A percentile compares a stretch with the other conserved stretches of the same genome.
phyloP scores from a whole-genome alignment of 2,113 vertebrate species.

The Ailurus styani region DNA sequence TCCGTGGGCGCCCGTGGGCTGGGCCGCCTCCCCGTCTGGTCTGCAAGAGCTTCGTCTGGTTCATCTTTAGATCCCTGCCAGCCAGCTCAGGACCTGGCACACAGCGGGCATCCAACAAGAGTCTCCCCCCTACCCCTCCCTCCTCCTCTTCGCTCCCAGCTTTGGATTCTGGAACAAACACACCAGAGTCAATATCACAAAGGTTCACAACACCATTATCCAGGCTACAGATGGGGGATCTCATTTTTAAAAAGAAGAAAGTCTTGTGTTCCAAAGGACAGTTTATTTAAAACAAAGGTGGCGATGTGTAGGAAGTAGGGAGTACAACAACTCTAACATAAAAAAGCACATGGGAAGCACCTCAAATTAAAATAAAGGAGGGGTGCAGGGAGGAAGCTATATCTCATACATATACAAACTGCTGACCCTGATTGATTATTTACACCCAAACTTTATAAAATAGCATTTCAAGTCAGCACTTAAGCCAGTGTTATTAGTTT shows the following conservation, averaged over 20 bases:
- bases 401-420: constrained; percentile 81
- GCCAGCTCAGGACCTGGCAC: not conserved
- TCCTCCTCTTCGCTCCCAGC: not conserved
- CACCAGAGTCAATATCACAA: not conserved
- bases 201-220: not conserved
- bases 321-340: constrained; percentile 64
- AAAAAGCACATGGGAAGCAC: constrained; percentile 52
- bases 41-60: not conserved
- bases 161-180: not conserved
- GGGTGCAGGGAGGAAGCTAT: constrained; percentile 68
- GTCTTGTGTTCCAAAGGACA: constrained; percentile 56
- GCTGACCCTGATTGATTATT: constrained; percentile 76
- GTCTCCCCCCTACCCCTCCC: not conserved
- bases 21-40: not conserved
- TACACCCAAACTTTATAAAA: constrained; percentile 84
- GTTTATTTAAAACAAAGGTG: constrained; percentile 83
- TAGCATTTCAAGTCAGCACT: constrained; percentile 81
- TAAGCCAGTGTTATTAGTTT: constrained; percentile 77
- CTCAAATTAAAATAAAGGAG: constrained; percentile 49
- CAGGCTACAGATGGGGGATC: not conserved
- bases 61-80: not conserved
- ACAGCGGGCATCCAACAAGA: not conserved
- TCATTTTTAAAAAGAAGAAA: not conserved
- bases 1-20: not conserved
- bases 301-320: constrained; percentile 57